Evolutionary conservation across 1,140 invertebrate genomes (phyloP).

Genomic region (Drosophila bipectinata): DNA sequence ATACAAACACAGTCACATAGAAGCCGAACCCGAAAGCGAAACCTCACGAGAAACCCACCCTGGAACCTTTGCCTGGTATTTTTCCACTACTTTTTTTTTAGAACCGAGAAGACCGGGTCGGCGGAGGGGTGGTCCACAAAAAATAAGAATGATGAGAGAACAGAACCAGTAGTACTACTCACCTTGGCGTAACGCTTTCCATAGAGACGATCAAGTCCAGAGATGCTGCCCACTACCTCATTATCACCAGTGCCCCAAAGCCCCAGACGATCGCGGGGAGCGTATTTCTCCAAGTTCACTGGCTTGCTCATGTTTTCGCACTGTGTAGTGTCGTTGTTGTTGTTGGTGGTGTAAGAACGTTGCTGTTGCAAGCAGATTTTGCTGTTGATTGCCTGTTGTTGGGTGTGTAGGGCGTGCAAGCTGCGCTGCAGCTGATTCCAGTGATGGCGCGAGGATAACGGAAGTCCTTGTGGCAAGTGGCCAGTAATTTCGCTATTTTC

Average conservation of each 20-base stretch:
- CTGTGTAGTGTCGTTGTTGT: constrained; percentile 15
- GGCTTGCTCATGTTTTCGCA: constrained; percentile 40
- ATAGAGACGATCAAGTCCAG: constrained; percentile 65
- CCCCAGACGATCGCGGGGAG: constrained; percentile 69
- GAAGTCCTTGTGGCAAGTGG: constrained; percentile 39
- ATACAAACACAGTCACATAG: neutral
- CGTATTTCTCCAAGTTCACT: constrained; percentile 24
- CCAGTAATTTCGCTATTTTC: constrained; percentile 7
- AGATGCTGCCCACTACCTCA: constrained; percentile 66
- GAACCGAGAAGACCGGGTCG: neutral
- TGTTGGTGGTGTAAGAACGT: constrained; percentile 38
- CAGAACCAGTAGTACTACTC: constrained; percentile 30
- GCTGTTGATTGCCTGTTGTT: constrained; percentile 22
- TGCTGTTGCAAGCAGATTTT: constrained; percentile 37
- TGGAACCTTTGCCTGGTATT: constrained; percentile 56
- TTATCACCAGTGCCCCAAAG: constrained; percentile 68
- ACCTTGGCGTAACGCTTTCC: constrained; percentile 79
- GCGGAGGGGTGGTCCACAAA: neutral
- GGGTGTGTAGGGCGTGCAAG: constrained; percentile 56
- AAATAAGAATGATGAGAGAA: neutral
- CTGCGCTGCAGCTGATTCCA: constrained; percentile 67
- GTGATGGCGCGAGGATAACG: constrained; percentile 61
- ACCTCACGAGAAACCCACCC: constrained; percentile 40
- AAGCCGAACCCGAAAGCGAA: constrained; percentile 6
- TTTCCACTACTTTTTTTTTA: constrained; percentile 50